A percentile compares a stretch with the other conserved stretches of the same genome.
Evolutionary conservation across 2,113 vertebrate species (phyloP).

Genomic region (Cyphomyrus discorhynchus): DNA sequence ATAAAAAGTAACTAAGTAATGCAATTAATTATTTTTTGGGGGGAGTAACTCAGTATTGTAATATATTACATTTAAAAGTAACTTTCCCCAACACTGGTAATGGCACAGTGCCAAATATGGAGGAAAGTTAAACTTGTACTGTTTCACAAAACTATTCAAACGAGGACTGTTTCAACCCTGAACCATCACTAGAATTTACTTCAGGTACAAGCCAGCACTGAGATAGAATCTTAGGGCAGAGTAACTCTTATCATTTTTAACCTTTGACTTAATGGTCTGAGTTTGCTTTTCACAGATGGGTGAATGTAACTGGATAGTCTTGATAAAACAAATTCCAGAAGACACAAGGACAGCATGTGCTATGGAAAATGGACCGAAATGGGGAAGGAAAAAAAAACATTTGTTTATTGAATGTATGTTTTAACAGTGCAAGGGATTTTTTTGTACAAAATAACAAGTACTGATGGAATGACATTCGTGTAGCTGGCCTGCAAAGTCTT

Average conservation of each 20-base stretch:
- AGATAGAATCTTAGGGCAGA: background rate
- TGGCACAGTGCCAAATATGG: background rate
- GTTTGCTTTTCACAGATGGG: background rate
- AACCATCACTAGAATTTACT: background rate
- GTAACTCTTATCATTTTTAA: background rate
- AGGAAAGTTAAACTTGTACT: background rate
- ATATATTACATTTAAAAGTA: too few species aligned
- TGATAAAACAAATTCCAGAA: background rate
- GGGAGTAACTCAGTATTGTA: too few species aligned
- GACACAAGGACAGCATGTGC: background rate
- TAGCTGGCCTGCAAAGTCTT: background rate
- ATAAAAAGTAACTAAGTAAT: too few species aligned
- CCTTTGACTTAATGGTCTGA: background rate
- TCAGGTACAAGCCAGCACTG: background rate
- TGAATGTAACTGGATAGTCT: background rate
- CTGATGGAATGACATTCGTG: background rate
- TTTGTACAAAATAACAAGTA: background rate
- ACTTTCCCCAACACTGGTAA: too few species aligned
- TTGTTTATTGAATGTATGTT: constrained; percentile 1
- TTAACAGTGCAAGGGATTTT: background rate
- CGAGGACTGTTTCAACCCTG: background rate
- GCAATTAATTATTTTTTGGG: too few species aligned
- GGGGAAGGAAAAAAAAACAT: background rate
- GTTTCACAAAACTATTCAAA: background rate
- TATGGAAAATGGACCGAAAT: background rate